phyloP scores from a whole-genome alignment of 1,140 invertebrate genomes.

The Heliconius hewitsoni region DNA sequence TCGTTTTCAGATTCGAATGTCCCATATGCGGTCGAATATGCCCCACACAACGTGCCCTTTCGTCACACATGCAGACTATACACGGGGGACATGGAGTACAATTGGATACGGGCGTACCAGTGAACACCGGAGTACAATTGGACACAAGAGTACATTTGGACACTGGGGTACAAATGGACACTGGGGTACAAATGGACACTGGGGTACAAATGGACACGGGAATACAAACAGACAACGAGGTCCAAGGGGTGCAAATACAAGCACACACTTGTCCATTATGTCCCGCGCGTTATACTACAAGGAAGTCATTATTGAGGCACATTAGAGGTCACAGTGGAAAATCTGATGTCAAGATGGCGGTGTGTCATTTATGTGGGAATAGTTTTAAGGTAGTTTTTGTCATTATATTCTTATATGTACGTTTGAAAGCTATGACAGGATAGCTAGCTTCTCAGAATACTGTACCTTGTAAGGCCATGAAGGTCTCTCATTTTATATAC shows the following conservation, averaged over 20 bases:
- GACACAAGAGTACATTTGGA: too few species aligned
- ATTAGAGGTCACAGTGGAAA: slow-evolving; percentile 6
- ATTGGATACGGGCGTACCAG: too few species aligned
- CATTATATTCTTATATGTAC: neutral
- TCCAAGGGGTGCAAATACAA: slow-evolving; percentile 11
- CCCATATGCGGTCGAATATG: slow-evolving; percentile 50
- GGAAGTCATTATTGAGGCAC: slow-evolving; percentile 34
- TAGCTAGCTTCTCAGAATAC: too few species aligned
- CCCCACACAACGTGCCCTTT: slow-evolving; percentile 44
- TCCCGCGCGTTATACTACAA: slow-evolving; percentile 40
- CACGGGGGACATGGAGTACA: slow-evolving; percentile 27
- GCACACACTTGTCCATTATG: slow-evolving; percentile 44
- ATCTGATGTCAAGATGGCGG: slow-evolving; percentile 13
- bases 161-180: neutral
- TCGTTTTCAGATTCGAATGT: slow-evolving; percentile 51
- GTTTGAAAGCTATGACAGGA: neutral
- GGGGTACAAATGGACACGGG: neutral
- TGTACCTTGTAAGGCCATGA: too few species aligned
- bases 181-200: neutral
- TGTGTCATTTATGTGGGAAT: slow-evolving; percentile 34
- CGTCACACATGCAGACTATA: slow-evolving; percentile 45
- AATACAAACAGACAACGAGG: neutral
- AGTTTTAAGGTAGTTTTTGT: slow-evolving; percentile 25
- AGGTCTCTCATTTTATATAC: too few species aligned
- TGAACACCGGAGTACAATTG: too few species aligned